These are phyloP conservation scores for Sclerurus mexicanus DNA, from an alignment of 2,113 vertebrate species.

Conservation along the genomic window DNA sequence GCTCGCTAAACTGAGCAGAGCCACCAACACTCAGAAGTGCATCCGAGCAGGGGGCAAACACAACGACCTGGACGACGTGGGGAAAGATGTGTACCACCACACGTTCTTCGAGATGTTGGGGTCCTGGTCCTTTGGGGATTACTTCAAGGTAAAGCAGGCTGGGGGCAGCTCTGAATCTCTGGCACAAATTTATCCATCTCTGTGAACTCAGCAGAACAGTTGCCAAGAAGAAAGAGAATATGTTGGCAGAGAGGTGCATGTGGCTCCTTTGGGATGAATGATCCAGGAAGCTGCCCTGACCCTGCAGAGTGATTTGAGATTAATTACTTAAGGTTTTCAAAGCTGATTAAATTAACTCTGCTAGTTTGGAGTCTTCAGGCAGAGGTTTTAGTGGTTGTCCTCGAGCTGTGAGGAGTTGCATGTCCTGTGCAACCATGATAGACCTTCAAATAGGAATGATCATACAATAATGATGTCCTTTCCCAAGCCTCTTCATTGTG, in stretches of 20 bases:
- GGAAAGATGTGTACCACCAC: slow-evolving; percentile 98
- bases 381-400: neutral
- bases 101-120: slow-evolving; percentile 99
- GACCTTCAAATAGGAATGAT: neutral
- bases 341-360: neutral
- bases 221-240: neutral
- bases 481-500: neutral
- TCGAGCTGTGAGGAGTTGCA: neutral
- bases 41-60: slow-evolving; percentile 97
- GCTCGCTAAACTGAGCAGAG: slow-evolving; percentile 88
- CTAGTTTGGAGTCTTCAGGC: neutral
- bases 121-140: slow-evolving; percentile 98
- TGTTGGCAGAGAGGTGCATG: neutral
- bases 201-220: neutral
- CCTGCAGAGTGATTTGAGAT: neutral
- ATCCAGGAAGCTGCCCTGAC: neutral
- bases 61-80: slow-evolving; percentile 95
- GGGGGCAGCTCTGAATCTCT: neutral
- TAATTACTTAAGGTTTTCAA: neutral
- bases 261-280: neutral
- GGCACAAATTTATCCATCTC: rapidly evolving
- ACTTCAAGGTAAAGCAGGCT: slow-evolving; percentile 88
- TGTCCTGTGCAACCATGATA: neutral
- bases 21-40: slow-evolving; percentile 97
- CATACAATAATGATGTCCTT: neutral